Conservation (phyloP, 2,797 vertebrate species). For the Enteromius argenteus region DNA sequence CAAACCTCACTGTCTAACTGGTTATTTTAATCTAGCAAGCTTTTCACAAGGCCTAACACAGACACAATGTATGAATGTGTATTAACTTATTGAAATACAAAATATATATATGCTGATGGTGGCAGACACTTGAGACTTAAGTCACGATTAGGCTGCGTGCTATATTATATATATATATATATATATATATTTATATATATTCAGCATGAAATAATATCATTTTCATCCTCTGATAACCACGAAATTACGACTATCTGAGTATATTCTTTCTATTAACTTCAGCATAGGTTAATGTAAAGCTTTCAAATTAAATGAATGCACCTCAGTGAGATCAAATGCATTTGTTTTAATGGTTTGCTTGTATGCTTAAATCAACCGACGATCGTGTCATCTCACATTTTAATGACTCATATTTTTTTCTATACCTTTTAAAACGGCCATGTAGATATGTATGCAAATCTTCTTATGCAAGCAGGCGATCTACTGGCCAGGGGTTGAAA, state of each 20-base stretch:
- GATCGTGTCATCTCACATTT: background rate
- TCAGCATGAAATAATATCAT: background rate
- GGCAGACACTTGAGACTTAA: background rate
- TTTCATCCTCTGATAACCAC: background rate
- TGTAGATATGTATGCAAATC: background rate
- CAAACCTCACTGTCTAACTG: background rate
- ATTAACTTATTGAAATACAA: background rate
- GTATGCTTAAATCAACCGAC: background rate
- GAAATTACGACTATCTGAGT: background rate
- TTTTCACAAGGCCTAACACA: background rate
- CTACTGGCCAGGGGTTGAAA: background rate
- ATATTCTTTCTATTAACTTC: background rate
- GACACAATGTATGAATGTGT: background rate
- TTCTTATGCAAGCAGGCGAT: slow-evolving; percentile 16
- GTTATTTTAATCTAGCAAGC: background rate
- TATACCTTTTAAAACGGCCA: background rate
- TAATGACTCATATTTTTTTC: background rate
- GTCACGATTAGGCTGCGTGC: background rate
- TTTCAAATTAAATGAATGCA: background rate
- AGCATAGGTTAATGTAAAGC: background rate
- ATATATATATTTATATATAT: no score
- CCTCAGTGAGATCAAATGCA: background rate
- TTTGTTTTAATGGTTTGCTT: background rate
- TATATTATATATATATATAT: no score
- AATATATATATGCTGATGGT: background rate